phyloP scores from a whole-genome alignment of 2,113 vertebrate genomes.

The Anguilla rostrata region DNA sequence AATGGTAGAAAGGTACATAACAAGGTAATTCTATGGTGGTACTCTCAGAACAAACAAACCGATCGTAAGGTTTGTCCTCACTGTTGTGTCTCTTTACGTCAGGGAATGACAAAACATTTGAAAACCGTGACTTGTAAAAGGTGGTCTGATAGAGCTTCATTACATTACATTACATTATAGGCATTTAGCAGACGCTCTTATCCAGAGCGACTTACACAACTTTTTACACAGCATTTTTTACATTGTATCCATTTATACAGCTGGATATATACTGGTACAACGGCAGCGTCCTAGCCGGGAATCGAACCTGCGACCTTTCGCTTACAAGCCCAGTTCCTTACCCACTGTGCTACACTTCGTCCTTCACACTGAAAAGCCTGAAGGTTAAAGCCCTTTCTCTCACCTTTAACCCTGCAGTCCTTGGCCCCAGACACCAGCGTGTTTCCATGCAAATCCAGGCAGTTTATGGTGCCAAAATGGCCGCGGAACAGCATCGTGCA shows the following conservation, averaged over 20 bases:
- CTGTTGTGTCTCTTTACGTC: neutral
- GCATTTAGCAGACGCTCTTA: too few relatives aligned
- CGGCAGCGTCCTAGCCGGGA: too few relatives aligned
- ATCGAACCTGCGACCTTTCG: too few relatives aligned
- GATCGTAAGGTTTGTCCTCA: neutral
- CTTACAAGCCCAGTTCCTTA: too few relatives aligned
- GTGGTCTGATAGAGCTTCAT: neutral
- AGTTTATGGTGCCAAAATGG: slow-evolving; percentile 74
- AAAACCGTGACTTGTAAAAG: neutral
- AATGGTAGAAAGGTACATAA: neutral
- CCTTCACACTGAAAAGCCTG: neutral
- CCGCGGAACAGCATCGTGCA: slow-evolving; percentile 73
- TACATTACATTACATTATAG: too few relatives aligned
- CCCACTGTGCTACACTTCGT: too few relatives aligned
- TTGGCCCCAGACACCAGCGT: slow-evolving; percentile 79
- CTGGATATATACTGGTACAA: too few relatives aligned
- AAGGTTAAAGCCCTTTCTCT: slow-evolving; percentile 20
- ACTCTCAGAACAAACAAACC: neutral
- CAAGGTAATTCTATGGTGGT: neutral
- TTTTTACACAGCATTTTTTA: too few relatives aligned
- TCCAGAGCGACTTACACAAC: too few relatives aligned
- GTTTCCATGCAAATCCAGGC: slow-evolving; percentile 71
- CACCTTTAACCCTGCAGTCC: slow-evolving; percentile 84
- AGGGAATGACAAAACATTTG: neutral
- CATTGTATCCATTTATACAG: too few relatives aligned